These are phyloP conservation scores for Hafferia zeledoni DNA, from an alignment of 2,797 vertebrate genomes.

Conservation along the genomic window DNA sequence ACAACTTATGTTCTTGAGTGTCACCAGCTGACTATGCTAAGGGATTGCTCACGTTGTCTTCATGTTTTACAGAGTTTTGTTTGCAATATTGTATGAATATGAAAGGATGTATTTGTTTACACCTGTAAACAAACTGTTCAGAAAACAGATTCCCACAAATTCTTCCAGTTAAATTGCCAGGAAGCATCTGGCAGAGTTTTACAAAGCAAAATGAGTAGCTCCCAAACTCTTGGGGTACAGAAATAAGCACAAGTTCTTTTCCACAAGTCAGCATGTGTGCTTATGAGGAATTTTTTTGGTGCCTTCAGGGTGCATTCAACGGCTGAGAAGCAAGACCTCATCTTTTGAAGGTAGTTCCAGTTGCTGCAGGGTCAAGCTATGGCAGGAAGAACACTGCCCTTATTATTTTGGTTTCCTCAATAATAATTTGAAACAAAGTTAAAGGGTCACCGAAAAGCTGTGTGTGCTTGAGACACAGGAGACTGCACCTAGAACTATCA, in stretches of 20 bases:
- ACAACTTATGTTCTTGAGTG: background rate
- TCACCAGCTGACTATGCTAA: background rate
- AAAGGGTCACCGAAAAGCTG: background rate
- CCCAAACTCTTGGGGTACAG: background rate
- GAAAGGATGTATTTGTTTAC: background rate
- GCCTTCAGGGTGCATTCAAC: background rate
- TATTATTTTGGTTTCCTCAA: background rate
- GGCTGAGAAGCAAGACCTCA: background rate
- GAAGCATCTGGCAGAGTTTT: background rate
- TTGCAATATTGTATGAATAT: background rate
- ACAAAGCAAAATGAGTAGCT: background rate
- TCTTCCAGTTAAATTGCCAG: background rate
- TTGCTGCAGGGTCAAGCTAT: background rate
- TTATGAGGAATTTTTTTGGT: background rate
- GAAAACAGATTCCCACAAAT: background rate
- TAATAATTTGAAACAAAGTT: background rate
- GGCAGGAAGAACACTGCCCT: background rate
- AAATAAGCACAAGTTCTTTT: background rate
- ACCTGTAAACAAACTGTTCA: background rate
- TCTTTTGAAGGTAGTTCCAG: background rate
- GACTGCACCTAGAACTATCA: accelerated
- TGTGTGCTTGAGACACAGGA: background rate
- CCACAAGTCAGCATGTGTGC: background rate
- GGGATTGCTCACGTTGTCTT: background rate
- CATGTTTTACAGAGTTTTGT: background rate